Evolutionary conservation across 2,113 vertebrate species (phyloP).

Genomic region (Zingel zingel): DNA sequence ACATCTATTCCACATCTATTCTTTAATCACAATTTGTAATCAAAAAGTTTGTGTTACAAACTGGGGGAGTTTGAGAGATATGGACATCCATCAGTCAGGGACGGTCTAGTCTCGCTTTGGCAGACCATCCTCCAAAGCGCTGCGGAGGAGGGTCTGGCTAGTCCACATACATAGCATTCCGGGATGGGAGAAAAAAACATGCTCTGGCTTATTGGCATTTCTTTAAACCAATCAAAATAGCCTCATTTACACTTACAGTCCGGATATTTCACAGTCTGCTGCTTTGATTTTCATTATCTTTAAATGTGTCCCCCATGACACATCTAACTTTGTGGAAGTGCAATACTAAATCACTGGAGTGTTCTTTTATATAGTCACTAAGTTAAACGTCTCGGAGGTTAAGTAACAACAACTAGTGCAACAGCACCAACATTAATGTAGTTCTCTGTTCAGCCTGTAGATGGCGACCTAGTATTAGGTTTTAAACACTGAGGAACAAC

Average conservation of each 20-base stretch:
- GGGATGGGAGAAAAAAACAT: no score
- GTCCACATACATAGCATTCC: no score
- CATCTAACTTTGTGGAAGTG: neutral
- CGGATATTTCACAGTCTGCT: neutral
- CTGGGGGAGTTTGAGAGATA: neutral
- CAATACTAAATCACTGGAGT: neutral
- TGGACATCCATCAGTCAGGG: neutral
- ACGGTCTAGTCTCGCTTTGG: no score
- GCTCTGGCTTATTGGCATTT: no score
- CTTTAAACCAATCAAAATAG: no score
- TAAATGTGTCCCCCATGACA: neutral
- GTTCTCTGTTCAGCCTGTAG: constrained; percentile 54
- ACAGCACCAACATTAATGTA: neutral
- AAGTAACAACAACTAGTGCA: neutral
- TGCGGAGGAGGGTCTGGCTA: no score
- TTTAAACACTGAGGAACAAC: neutral
- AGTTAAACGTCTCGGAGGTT: neutral
- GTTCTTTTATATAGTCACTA: neutral
- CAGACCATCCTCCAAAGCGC: no score
- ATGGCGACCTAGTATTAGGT: constrained; percentile 30
- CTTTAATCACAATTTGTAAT: no score
- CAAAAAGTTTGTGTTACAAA: neutral
- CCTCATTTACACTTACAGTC: neutral
- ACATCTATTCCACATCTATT: no score
- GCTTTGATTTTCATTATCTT: neutral